phyloP scores from a whole-genome alignment of 2,797 vertebrate genomes.

The Anableps anableps region DNA sequence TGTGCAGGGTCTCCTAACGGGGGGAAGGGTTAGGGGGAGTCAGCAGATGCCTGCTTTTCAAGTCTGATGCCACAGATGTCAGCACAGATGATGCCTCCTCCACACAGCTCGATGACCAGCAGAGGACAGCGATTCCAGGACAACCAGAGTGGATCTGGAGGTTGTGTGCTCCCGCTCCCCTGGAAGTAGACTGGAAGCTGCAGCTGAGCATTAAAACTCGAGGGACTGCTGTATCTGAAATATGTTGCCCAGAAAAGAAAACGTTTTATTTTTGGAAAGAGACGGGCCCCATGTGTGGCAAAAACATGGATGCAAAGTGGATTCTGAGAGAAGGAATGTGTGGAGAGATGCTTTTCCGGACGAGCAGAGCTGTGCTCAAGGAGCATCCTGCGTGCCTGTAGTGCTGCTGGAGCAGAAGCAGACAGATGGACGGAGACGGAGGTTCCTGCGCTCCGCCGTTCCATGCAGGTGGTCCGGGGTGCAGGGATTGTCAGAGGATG shows the following conservation, averaged over 20 bases:
- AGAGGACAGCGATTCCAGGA: conserved; percentile 59
- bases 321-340: not conserved
- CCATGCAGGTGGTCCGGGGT: conserved; percentile 69
- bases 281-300: conserved; percentile 19
- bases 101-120: conserved; percentile 41
- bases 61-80: conserved; percentile 77
- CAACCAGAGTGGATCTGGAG: conserved; percentile 23
- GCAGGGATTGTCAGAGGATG: conserved; percentile 66
- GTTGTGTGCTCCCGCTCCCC: conserved; percentile 15
- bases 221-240: conserved; percentile 13
- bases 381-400: conserved; percentile 29
- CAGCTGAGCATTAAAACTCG: conserved; percentile 46
- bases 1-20: conserved; percentile 30
- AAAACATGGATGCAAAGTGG: conserved; percentile 18
- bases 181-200: not conserved
- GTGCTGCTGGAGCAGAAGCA: conserved; percentile 46
- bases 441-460: conserved; percentile 49
- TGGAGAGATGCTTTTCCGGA: conserved; percentile 28
- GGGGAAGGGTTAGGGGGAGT: conserved; percentile 12
- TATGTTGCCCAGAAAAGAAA: conserved; percentile 17
- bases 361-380: conserved; percentile 46
- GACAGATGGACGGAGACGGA: conserved; percentile 73
- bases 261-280: not conserved
- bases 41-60: conserved; percentile 77
- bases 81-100: conserved; percentile 75